Base-by-base conservation (phyloP, 2,797 vertebrate species). In the Enteromius trimaculatus region DNA sequence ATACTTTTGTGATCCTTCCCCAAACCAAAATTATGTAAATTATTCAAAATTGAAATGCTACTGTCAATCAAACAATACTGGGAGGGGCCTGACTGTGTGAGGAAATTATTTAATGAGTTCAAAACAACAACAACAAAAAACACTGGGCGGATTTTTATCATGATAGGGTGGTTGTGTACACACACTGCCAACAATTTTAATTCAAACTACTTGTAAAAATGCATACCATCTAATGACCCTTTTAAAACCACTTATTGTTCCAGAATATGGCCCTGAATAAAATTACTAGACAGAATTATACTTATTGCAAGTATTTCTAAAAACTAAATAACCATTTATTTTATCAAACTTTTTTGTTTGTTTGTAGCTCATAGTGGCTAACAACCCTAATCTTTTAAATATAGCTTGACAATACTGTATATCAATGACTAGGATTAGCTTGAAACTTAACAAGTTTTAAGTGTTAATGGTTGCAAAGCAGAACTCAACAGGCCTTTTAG, bases 401-500 rank as follows among this genome's bases (percentile, higher is more conserved):
- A 60, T 26, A 60, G 34, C 51, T 26, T 76, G n/a, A 76, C 31
- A 21, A 29, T 49, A n/a, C n/a, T n/a, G n/a, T n/a, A 34, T 23
- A 8, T 23, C n/a, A n/a, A n/a, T 42, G 39, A 68, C 21, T 8
- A 55, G 6, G 29, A 74, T 53, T 1, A 34, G 47, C 29, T 71
- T 74, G 17, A 74, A 21, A 10, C 9, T 21, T 21, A 2, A 10
- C 26, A 21, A 14, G 31, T 39, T 17, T 58, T 26, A 39, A 60
- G 42, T 21, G 17, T 44, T 34, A 65, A 79, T 65, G 17, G 6
- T 75, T 71, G 60, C 37, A 37, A 64, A 14, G 60, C 69, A 60
- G 77, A 80, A 51, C 34, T 80, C 42, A 81, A 14, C 55, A 71
- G 47, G 37, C 26, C 31, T 80, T 75, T 87, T 39, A 60, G 8